A percentile compares a stretch with the other conserved stretches of the same genome.
Conservation (phyloP, 2,113 vertebrate genomes). For the Lepisosteus oculatus region DNA sequence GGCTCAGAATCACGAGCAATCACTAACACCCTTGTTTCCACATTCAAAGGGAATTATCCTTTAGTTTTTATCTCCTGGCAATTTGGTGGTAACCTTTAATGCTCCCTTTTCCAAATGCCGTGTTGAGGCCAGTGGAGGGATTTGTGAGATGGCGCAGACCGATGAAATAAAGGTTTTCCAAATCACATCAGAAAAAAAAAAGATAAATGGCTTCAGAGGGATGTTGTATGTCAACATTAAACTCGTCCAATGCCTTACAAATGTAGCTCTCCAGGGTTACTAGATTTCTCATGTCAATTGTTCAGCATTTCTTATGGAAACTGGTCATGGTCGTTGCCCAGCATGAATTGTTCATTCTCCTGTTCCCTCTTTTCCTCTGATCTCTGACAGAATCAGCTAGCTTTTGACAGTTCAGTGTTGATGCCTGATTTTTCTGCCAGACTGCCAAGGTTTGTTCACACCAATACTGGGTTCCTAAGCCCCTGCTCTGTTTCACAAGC, state of each 20-base stretch:
- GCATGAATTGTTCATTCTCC: constrained; percentile 50
- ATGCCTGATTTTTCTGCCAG: constrained; percentile 42
- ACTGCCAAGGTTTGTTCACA: constrained; percentile 37
- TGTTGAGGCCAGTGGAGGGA: too few relatives aligned
- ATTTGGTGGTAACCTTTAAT: too few relatives aligned
- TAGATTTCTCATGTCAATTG: constrained; percentile 39
- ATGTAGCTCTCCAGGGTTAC: constrained; percentile 11
- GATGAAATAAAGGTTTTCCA: too few relatives aligned
- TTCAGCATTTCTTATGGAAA: constrained; percentile 27
- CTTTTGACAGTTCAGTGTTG: constrained; percentile 35
- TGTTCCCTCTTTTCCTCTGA: constrained; percentile 40
- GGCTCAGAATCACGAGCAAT: not conserved
- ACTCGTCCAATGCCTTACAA: constrained; percentile 17
- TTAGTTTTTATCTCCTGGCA: too few relatives aligned
- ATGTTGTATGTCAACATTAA: constrained; percentile 11
- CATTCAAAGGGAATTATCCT: not conserved
- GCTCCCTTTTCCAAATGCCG: too few relatives aligned
- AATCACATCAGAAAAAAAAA: not conserved
- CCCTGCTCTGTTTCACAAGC: too few relatives aligned
- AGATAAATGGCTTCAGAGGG: constrained; percentile 12
- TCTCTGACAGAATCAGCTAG: constrained; percentile 46
- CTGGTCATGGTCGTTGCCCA: constrained; percentile 54
- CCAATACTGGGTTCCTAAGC: not conserved
- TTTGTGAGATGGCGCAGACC: too few relatives aligned
- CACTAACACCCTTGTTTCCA: not conserved